Conservation (phyloP, 2,113 vertebrate genomes). For the Saimiri boliviensis region DNA sequence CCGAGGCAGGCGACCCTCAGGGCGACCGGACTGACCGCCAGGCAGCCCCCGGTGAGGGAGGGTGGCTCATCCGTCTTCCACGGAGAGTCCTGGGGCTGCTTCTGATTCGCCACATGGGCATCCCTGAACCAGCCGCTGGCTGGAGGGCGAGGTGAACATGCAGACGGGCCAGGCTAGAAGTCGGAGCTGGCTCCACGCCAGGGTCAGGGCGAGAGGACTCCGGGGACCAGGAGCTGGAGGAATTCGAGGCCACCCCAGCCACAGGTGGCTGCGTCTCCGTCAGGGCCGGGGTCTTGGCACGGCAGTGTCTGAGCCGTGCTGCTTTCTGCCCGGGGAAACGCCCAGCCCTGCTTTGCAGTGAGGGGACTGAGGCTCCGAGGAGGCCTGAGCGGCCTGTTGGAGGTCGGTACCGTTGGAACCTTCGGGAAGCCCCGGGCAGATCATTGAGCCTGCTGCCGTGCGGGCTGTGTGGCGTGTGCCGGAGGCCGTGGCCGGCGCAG, state of each 20-base stretch:
- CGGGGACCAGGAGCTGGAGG: no score
- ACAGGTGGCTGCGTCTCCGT: not conserved
- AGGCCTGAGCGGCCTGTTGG: no score
- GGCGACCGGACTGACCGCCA: not conserved
- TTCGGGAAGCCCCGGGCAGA: not conserved
- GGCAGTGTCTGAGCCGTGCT: not conserved
- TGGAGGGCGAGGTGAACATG: not conserved
- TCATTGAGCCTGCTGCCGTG: no score
- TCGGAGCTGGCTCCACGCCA: no score
- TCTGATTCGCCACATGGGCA: not conserved
- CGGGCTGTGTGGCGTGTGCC: not conserved
- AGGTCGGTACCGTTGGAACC: accelerated
- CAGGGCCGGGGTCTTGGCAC: not conserved
- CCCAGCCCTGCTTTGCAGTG: not conserved
- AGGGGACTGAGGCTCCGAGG: not conserved
- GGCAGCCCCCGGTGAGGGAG: not conserved
- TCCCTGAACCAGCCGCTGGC: not conserved
- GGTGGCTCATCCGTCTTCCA: not conserved
- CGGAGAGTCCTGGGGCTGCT: not conserved
- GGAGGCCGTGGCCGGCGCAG: not conserved
- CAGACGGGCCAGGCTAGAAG: not conserved
- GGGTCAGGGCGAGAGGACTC: not conserved
- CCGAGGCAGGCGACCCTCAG: not conserved
- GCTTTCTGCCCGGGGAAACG: not conserved
- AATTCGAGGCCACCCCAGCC: no score